These are phyloP conservation scores for Steinernema hermaphroditum DNA, from an alignment of 2,888 invertebrate species.

Conservation along the genomic window DNA sequence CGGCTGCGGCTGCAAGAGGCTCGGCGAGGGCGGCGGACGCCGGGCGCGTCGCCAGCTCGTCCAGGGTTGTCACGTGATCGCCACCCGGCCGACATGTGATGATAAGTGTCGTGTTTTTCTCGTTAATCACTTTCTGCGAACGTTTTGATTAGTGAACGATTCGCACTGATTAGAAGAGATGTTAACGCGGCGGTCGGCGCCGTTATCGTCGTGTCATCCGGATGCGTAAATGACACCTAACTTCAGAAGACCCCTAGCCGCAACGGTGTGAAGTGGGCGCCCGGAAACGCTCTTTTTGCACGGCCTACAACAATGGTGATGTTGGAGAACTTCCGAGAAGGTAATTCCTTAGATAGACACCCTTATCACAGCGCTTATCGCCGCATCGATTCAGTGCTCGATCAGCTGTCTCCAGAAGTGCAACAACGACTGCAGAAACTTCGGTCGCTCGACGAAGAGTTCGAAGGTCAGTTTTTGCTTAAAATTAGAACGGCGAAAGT, in stretches of 20 bases:
- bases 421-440: background rate
- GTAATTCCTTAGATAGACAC: background rate
- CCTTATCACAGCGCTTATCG: too few species aligned
- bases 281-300: background rate
- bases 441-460: background rate
- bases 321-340: slow-evolving; percentile 15
- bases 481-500: too few species aligned
- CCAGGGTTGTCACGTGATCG: too few species aligned
- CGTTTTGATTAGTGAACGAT: background rate
- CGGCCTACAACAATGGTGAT: background rate
- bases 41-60: too few species aligned
- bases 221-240: too few species aligned
- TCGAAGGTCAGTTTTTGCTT: background rate
- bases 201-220: too few species aligned
- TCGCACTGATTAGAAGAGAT: background rate
- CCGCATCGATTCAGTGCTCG: slow-evolving; percentile 6
- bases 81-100: too few species aligned
- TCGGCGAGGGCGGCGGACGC: too few species aligned
- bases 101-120: too few species aligned
- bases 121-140: background rate
- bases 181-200: background rate
- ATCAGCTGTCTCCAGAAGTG: slow-evolving; percentile 20
- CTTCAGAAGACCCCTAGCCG: too few species aligned
- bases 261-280: background rate
- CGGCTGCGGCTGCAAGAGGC: background rate